Evolutionary conservation across 2,797 vertebrate species (phyloP).

Genomic region (Gallirallus australis): DNA sequence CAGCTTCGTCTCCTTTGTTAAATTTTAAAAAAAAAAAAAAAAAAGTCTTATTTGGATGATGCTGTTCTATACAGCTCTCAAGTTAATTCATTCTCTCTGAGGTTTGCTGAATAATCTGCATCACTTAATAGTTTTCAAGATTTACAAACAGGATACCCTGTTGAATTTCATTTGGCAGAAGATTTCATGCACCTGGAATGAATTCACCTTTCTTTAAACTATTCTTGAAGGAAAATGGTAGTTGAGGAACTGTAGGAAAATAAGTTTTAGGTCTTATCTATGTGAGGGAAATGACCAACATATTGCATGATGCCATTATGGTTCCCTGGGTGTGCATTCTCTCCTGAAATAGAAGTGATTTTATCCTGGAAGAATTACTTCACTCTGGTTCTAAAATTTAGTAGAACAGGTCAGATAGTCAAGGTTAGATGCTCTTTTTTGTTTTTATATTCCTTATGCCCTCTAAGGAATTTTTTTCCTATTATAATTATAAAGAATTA

Average conservation of each 20-base stretch:
- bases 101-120: background rate
- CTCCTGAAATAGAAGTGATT: conserved; percentile 24
- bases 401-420: background rate
- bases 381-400: background rate
- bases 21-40: background rate
- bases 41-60: background rate
- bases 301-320: background rate
- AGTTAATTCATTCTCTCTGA: background rate
- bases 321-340: background rate
- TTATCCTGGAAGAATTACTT: conserved; percentile 8
- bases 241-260: background rate
- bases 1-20: background rate
- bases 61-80: background rate
- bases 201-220: conserved; percentile 5
- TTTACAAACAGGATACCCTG: background rate
- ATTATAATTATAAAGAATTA: conserved; percentile 13
- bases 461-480: background rate
- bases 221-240: background rate
- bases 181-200: background rate
- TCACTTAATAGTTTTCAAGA: background rate
- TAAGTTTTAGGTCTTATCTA: background rate
- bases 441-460: background rate
- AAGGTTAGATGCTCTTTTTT: background rate
- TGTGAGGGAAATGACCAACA: background rate
- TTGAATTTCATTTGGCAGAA: conserved; percentile 17